Base-by-base conservation (phyloP, 1,140 invertebrate genomes). In the Hylaeus anthracinus region DNA sequence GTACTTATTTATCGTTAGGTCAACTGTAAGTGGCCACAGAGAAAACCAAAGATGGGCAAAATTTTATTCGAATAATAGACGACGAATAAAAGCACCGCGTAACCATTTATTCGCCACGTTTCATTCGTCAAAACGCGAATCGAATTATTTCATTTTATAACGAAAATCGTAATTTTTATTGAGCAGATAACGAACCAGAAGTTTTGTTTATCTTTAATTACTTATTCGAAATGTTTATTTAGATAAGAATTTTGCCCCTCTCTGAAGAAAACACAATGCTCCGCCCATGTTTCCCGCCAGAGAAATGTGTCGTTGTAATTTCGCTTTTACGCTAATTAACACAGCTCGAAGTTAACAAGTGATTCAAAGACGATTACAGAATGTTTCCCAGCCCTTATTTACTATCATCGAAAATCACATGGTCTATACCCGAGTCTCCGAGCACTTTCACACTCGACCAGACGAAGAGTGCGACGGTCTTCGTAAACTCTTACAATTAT, bases 261-360 rank as follows among this genome's bases (percentile, higher is more conserved):
- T 26, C 26, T 26, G 26, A 26, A 26, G 26, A 26, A 79, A 77
- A 51, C 43, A 64, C 77, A 75, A 75, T 60, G 61, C 61, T 75
- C 43, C 43, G 6, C 9, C 41, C 15, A 48, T 81, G 53, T 60
- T 53, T 72, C 55, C 39, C 26, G 12, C 48, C n/a, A n/a, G 53
- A 72, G 63, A 67, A 72, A 69, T 39, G 66, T 45, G 61, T 87
- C 86, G 85, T 83, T 87, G 85, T 85, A 48, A 65, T 74, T 67
- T 66, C 61, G 6, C 45, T 56, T 71, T 79, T 63, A 65, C 71
- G 8, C 26, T 82, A 82, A 71, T 72, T 69, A 82, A 81, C 72
- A 80, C 85, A 88, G 76, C 60, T 77, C 71, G 51, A 53, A 82
- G 53, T 79, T 85, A 82, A 87, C 83, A 74, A 86, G 51, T 73